Base-by-base conservation (phyloP, 2,888 invertebrate species). In the Cephus runcator region DNA sequence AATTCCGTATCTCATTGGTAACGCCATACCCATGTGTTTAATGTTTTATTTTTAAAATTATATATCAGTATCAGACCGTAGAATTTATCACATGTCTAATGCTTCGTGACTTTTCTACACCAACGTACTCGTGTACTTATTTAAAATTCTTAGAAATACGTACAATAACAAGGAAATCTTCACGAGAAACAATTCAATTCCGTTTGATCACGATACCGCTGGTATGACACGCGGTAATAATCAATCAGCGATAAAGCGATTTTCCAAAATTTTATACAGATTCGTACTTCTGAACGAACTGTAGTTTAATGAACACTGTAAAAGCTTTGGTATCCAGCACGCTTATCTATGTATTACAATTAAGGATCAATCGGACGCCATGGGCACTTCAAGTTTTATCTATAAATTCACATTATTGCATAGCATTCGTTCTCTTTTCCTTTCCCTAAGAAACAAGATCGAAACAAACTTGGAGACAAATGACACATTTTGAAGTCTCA, bases 351-450 rank as follows among this genome's bases (percentile, higher is more conserved):
- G 36, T 73, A 73, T 73, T 77, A 34, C 73, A 40, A 80, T 69
- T 69, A n/a, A 69, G 76, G 79, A 74, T 77, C 69, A 40, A 71
- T 33, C 68, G 73, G 81, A 79, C 76, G 75, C 74, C 77, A 71
- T 75, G 79, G 77, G 76, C 76, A 73, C 79, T 84, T 82, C 81
- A 87, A 85, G 82, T 83, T 84, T 82, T 56, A 78, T 78, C 68
- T 80, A 80, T 79, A 69, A 71, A 75, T 76, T 73, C 34, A 77
- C 75, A 33, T 69, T 71, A 79, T 71, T 71, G 71, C 71, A 71
- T 34, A 30, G 74, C 34, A 74, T 74, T 74, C 36, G 30, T 74
- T 36, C 36, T 23, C 77, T 36, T 83, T 79, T 82, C 69, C 76
- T 77, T 83, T 79, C 73, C 74, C 79, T 78, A 79, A 82, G 76